Evolutionary conservation across 2,113 vertebrate species (phyloP).

Genomic region (Sterna hirundo): DNA sequence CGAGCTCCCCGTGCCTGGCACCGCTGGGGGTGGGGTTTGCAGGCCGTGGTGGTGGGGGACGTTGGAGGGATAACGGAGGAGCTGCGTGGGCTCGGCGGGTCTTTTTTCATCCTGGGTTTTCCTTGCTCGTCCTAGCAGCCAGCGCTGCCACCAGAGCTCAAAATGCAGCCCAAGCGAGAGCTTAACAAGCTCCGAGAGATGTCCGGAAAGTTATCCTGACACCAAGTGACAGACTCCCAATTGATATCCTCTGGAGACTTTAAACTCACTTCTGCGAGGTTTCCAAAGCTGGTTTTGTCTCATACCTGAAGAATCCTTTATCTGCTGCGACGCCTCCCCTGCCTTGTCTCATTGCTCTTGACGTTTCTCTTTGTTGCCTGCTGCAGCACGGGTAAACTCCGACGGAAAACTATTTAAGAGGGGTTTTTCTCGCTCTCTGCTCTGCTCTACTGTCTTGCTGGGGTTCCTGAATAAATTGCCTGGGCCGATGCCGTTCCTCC

Average conservation of each 20-base stretch:
- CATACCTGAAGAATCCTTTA: constrained; percentile 59
- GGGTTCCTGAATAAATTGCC: background rate
- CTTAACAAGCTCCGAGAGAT: constrained; percentile 67
- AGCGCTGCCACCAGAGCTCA: constrained; percentile 21
- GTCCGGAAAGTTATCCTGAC: constrained; percentile 70
- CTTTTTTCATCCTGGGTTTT: constrained; percentile 10
- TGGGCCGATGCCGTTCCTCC: background rate
- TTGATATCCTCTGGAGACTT: constrained; percentile 67
- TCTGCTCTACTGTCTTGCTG: background rate
- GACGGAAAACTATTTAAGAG: background rate
- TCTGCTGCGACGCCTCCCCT: constrained; percentile 38
- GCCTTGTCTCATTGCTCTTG: constrained; percentile 49
- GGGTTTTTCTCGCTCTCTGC: background rate
- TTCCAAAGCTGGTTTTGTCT: constrained; percentile 66
- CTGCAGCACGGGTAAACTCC: constrained; percentile 7
- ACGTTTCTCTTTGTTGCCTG: constrained; percentile 63
- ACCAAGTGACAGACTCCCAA: constrained; percentile 71
- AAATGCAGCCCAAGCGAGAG: constrained; percentile 26
- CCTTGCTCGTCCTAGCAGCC: background rate
- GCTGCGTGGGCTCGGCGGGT: background rate
- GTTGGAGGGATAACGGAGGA: background rate
- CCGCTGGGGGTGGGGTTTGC: fast-evolving
- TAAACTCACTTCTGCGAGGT: constrained; percentile 57
- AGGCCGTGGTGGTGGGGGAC: fast-evolving
- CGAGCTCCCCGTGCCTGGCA: fast-evolving